A percentile compares a stretch with the other conserved stretches of the same genome.
Evolutionary conservation across 92 coral and sea anemone species (phyloP).

Genomic region (Siderastrea siderea): DNA sequence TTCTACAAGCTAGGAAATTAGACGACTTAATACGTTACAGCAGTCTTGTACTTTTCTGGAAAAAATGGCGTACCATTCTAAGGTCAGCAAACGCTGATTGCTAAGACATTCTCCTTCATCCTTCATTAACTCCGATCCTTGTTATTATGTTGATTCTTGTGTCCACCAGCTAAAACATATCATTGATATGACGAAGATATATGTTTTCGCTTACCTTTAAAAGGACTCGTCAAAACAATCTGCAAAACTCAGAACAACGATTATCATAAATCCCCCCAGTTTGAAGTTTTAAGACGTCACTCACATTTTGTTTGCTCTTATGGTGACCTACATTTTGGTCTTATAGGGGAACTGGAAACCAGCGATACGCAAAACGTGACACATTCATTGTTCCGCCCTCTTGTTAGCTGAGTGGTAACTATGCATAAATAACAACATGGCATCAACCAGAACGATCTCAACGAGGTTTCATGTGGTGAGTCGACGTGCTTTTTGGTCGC

Average conservation of each 20-base stretch:
- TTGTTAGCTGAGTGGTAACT: slow-evolving; percentile 2
- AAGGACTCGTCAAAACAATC: slow-evolving; percentile 5
- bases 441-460: background rate
- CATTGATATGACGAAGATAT: background rate
- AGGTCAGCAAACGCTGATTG: no score
- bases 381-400: background rate
- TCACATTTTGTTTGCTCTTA: slow-evolving; percentile 3
- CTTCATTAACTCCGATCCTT: no score
- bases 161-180: background rate
- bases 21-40: background rate
- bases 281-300: background rate
- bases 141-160: no score
- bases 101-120: no score
- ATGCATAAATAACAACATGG: background rate
- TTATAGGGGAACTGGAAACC: slow-evolving; percentile 32
- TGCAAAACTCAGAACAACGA: background rate
- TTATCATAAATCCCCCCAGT: background rate
- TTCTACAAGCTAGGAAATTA: background rate
- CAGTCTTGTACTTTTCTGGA: background rate
- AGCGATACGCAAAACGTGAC: slow-evolving; percentile 6
- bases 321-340: background rate
- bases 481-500: no score
- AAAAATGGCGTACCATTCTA: background rate
- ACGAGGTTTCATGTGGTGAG: no score
- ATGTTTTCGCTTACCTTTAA: slow-evolving; percentile 19